Conservation (phyloP, 2,113 vertebrate species). For the Corythoichthys intestinalis region DNA sequence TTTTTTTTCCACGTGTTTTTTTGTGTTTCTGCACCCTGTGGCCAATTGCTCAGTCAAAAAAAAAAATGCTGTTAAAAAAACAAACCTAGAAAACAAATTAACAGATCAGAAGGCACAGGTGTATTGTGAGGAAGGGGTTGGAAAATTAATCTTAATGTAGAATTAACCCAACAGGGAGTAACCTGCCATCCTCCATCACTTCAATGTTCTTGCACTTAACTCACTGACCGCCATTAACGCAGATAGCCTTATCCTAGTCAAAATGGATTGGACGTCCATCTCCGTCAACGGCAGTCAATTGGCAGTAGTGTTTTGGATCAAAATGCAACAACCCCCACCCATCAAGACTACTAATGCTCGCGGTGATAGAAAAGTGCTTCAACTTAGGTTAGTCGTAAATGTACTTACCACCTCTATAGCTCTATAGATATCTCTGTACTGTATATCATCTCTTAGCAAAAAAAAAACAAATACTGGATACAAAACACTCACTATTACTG, state of each 20-base stretch:
- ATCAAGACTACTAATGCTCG: constrained; percentile 61
- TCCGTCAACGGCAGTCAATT: too few relatives aligned
- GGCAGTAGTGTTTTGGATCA: constrained; percentile 4
- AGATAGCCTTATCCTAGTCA: too few relatives aligned
- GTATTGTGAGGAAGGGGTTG: constrained; percentile 40
- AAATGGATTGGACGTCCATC: too few relatives aligned
- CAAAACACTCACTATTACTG: constrained; percentile 67
- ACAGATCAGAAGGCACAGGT: constrained; percentile 68
- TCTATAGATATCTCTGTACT: constrained; percentile 73
- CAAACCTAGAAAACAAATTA: constrained; percentile 11
- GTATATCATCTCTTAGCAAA: constrained; percentile 65
- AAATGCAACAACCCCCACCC: constrained; percentile 18
- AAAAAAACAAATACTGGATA: constrained; percentile 64
- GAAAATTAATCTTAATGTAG: not conserved
- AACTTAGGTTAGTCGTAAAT: constrained; percentile 69
- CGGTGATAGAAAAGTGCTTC: constrained; percentile 75
- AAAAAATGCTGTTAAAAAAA: constrained; percentile 36
- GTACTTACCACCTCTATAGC: constrained; percentile 66
- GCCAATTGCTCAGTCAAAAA: constrained; percentile 58
- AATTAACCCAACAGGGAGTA: not conserved
- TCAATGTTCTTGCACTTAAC: too few relatives aligned
- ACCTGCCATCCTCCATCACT: not conserved
- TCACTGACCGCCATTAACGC: too few relatives aligned
- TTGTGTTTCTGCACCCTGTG: constrained; percentile 18
- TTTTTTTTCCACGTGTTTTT: constrained; percentile 72